Percentiles rank a stretch among this genome's conserved stretches.
Conservation (phyloP, 2,888 invertebrate genomes). For the Mythimna vitellina region DNA sequence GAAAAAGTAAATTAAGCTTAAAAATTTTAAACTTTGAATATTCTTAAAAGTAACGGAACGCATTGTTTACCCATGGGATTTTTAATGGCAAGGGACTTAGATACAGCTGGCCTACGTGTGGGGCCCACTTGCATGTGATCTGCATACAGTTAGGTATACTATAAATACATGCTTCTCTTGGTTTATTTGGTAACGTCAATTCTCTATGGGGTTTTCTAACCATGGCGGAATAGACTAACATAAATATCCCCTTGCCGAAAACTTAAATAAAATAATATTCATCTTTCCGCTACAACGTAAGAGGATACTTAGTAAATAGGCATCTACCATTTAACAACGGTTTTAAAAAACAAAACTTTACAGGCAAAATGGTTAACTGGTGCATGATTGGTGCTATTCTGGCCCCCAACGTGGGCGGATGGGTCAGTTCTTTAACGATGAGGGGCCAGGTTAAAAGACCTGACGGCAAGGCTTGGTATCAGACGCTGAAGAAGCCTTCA, state of each 20-base stretch:
- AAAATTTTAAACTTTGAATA: background rate
- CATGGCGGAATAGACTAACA: background rate
- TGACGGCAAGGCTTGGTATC: conserved; percentile 79
- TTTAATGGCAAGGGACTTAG: conserved; percentile 9
- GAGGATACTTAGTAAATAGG: background rate
- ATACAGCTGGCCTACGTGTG: background rate
- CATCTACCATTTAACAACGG: background rate
- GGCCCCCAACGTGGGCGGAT: conserved; percentile 69
- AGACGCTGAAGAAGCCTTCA: conserved; percentile 90
- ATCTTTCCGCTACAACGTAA: no score
- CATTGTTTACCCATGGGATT: conserved; percentile 3
- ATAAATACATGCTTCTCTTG: background rate
- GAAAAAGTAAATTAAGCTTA: background rate
- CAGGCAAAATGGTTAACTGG: conserved; percentile 78
- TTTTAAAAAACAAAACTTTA: background rate
- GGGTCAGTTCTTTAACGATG: conserved; percentile 91
- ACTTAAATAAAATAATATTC: no score
- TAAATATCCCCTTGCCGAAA: background rate
- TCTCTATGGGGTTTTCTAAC: no score
- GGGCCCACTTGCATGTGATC: background rate
- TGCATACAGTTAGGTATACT: background rate
- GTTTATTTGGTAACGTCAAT: background rate
- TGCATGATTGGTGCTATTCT: conserved; percentile 80
- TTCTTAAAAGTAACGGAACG: conserved; percentile 11
- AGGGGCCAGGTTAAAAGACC: conserved; percentile 90